These are phyloP conservation scores for Allobates femoralis DNA, from an alignment of 2,797 vertebrate genomes.

Conservation along the genomic window DNA sequence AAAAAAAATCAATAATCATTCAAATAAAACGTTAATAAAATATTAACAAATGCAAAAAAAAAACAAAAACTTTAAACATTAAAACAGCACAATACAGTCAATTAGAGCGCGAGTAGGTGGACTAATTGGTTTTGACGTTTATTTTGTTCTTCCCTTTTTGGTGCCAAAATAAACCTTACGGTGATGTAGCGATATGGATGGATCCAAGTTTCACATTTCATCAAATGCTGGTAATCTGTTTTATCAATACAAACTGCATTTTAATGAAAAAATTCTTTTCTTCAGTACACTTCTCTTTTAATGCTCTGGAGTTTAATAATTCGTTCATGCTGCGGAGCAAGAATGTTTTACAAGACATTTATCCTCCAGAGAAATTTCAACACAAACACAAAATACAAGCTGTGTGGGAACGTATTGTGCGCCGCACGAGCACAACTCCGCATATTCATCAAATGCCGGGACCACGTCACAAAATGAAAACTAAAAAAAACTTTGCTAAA, in stretches of 20 bases:
- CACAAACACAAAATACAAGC: conserved; percentile 80
- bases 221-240: conserved; percentile 82
- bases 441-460: conserved; percentile 62
- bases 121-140: conserved; percentile 71
- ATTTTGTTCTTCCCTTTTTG: conserved; percentile 70
- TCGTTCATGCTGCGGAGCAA: conserved; percentile 80
- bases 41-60: not conserved
- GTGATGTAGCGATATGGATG: conserved; percentile 76
- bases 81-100: conserved; percentile 45
- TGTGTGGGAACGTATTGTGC: conserved; percentile 77
- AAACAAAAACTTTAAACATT: not conserved
- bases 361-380: conserved; percentile 82
- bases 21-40: not conserved
- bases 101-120: conserved; percentile 76
- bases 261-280: conserved; percentile 85
- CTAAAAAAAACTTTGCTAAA: not conserved
- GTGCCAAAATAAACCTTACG: conserved; percentile 80
- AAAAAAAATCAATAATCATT: not conserved
- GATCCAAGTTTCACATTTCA: conserved; percentile 84
- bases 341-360: conserved; percentile 83
- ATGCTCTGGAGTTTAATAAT: conserved; percentile 80
- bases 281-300: conserved; percentile 80
- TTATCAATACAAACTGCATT: conserved; percentile 84
- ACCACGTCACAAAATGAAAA: conserved; percentile 21
- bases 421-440: conserved; percentile 74